These are phyloP conservation scores for Kobus ellipsiprymnus DNA, from an alignment of 2,113 vertebrate species.

Conservation along the genomic window DNA sequence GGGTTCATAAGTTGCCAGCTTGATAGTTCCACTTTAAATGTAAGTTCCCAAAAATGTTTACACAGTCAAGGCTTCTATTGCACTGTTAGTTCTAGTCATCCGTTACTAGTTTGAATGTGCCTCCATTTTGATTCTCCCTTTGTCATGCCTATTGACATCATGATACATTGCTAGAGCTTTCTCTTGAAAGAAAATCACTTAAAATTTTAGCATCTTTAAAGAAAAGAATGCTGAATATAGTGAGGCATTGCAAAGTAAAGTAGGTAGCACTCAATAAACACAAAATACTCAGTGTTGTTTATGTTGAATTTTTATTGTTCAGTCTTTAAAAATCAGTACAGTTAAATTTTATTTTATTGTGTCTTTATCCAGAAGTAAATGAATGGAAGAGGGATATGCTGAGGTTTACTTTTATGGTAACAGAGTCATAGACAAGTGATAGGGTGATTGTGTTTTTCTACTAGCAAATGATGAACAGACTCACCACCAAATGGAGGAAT, in stretches of 20 bases:
- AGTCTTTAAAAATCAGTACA: not conserved
- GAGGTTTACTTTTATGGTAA: not conserved
- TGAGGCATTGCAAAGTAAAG: not conserved
- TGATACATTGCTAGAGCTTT: not conserved
- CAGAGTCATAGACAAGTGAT: not conserved
- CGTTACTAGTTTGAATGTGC: too few species aligned
- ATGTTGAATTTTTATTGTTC: not conserved
- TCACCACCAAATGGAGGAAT: not conserved
- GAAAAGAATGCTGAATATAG: not conserved
- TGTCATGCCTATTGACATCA: fast-evolving
- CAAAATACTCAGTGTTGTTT: not conserved
- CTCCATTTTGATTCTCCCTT: not conserved
- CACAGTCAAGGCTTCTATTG: not conserved
- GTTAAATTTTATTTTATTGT: not conserved
- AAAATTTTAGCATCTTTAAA: not conserved
- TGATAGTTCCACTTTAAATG: not conserved
- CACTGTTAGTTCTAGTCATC: not conserved
- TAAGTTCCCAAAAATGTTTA: not conserved
- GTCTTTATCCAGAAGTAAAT: not conserved
- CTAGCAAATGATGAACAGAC: not conserved
- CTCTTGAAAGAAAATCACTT: not conserved
- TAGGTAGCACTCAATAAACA: not conserved
- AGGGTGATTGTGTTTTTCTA: not conserved
- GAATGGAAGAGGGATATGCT: not conserved
- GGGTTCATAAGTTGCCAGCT: not conserved